Base-by-base conservation (phyloP, 1,140 invertebrate species). In the Medauroidea extradentata region DNA sequence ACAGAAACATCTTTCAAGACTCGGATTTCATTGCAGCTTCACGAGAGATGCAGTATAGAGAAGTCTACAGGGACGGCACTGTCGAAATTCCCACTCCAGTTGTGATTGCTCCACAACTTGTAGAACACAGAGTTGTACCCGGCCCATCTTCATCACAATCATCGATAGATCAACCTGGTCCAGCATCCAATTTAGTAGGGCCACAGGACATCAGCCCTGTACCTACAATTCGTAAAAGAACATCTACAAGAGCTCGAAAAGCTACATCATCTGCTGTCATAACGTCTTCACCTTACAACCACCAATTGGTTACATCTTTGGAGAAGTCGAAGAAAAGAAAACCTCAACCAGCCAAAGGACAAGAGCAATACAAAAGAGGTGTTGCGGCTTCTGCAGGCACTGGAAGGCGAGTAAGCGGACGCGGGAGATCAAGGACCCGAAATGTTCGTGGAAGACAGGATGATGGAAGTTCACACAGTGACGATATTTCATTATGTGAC, bases 231-330 rank as follows among this genome's bases (percentile, higher is more conserved):
- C 39, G 19, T n/a, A 54, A 43, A 41, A 54, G 39, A 19, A 59
- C 5, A 9, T 55, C 52, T 56, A 64, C 44, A 53, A 66, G 57
- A 27, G 27, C 51, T 50, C 58, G 63, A 23, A 62, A 64, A 57
- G 60, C 53, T 18, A 42, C 24, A 38, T 42, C 4, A 42, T 38
- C 63, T 14, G 51, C 44, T 18, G 25, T 62, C 7, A 19, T 65
- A 42, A 65, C 62, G 16, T 58, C 43, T 51, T 62, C 57, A 50
- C 62, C 64, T 34, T 60, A 67, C 24, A 65, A 67, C 53, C 13
- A 50, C 59, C 46, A 63, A 25, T 59, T 67, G 51, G 57, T 64
- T 50, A 50, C 64, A 44, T 54, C 57, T 23, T 25, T 49, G 57
- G 57, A 53, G 29, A 34, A 34, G 29, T 34, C 29, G 11, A 34